Evolutionary conservation across 2,888 invertebrate genomes (phyloP), one percentile per base, ranked within the genome.

Genomic region (Phlogophora meticulosa): DNA sequence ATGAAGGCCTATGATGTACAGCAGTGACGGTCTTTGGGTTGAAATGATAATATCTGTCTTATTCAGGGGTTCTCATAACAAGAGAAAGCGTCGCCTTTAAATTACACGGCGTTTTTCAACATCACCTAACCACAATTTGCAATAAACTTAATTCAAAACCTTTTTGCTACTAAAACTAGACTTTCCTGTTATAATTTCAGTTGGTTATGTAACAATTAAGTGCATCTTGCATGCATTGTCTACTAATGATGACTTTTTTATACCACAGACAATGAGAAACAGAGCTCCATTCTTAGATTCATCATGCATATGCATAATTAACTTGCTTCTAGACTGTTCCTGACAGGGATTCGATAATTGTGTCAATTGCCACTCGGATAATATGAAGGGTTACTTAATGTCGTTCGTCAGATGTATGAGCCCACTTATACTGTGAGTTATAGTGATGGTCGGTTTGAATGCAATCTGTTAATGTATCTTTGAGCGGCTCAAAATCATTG

Each of bases 191-290:
- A 60, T 56, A 20, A 63, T 40, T 48, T 48, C 45, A 56, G 36
- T n/a, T 60, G 38, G 56, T 59, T 69, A 79, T 59, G 61, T 70
- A 64, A 80, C 42, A 62, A 67, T 62, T 53, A 65, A 63, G 49
- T 59, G 52, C 40, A 62, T 58, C 34, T 36, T 49, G 22, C 42
- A 61, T 59, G 59, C 77, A 71, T 66, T 70, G 68, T 68, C 17
- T 24, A 32, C 5, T 15, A 45, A 17, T 34, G 48, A 53, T 32
- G n/a, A 32, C 15, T 68, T 79, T 79, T n/a, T 60, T 48, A 22
- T 36, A 34, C 1, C 13, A 59, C n/a, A 40, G 36, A 66, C 68
- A 68, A 60, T 73, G 48, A 28, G 34, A 65, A 59, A 36, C 22
- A 42, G 32, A 48, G 34, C 10, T 46, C 28, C 7, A 53, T 60